A percentile compares a stretch with the other conserved stretches of the same genome.
These are phyloP conservation scores for Eumacrocentrus americanus DNA, from an alignment of 2,888 invertebrate species.

Conservation along the genomic window DNA sequence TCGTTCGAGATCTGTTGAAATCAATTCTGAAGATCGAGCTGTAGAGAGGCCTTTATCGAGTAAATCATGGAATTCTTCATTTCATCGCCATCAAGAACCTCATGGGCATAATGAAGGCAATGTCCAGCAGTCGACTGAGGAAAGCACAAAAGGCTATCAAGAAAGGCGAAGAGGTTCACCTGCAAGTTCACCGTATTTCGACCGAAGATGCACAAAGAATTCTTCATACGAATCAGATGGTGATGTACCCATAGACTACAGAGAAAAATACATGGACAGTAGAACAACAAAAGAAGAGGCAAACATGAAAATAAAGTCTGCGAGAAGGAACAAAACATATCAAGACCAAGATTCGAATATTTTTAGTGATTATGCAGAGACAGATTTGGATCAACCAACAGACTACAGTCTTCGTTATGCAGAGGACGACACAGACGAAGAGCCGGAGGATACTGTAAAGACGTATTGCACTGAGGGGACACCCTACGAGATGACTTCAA, in stretches of 20 bases:
- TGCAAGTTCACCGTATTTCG: conserved; percentile 12
- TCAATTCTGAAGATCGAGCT: background rate
- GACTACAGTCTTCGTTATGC: conserved; percentile 90
- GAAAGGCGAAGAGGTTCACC: conserved; percentile 20
- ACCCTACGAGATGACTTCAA: conserved; percentile 82
- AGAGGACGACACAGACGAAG: conserved; percentile 77
- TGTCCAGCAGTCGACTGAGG: background rate
- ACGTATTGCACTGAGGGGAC: conserved; percentile 94
- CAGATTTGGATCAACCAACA: conserved; percentile 90
- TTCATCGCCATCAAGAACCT: conserved; percentile 1
- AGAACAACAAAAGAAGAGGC: conserved; percentile 35
- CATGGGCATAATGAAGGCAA: conserved; percentile 5
- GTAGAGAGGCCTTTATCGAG: conserved; percentile 10
- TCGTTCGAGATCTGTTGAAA: conserved; percentile 11
- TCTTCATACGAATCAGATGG: conserved; percentile 48
- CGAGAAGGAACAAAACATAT: conserved; percentile 44
- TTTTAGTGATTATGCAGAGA: conserved; percentile 80
- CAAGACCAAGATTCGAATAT: conserved; percentile 47
- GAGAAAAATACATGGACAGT: conserved; percentile 63
- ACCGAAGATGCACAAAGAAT: conserved; percentile 28
- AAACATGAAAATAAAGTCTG: conserved; percentile 33
- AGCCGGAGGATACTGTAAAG: conserved; percentile 79
- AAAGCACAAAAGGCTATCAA: background rate
- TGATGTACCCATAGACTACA: conserved; percentile 68
- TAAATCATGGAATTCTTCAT: conserved; percentile 13